Conservation (phyloP, 64 coral and sea anemone genomes). For the Montipora capricornis region DNA sequence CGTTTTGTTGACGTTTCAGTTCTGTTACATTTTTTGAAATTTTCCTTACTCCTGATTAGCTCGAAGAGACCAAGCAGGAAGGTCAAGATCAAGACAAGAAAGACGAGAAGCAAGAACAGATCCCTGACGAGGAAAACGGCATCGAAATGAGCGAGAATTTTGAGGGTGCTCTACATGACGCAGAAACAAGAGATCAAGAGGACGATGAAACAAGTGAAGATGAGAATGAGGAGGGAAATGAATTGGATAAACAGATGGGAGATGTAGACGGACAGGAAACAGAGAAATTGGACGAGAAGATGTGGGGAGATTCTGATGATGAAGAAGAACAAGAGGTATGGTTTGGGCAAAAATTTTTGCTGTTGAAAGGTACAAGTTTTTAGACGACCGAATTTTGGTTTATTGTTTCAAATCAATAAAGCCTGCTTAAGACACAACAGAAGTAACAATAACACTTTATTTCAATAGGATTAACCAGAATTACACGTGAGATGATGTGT, state of each 20-base stretch:
- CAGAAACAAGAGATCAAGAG: constrained; percentile 63
- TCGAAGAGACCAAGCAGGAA: constrained; percentile 86
- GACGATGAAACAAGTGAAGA: constrained; percentile 66
- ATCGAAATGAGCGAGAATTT: constrained; percentile 98
- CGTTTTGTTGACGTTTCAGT: background rate
- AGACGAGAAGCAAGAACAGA: constrained; percentile 77
- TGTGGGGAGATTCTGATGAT: constrained; percentile 97
- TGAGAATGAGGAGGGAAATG: constrained; percentile 71
- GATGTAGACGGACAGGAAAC: constrained; percentile 80
- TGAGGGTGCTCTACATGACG: constrained; percentile 89
- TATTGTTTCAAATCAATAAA: too few relatives aligned
- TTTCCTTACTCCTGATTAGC: constrained; percentile 21
- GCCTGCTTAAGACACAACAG: too few relatives aligned
- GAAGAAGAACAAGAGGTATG: constrained; percentile 80
- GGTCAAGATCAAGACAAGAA: constrained; percentile 74
- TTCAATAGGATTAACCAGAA: too few relatives aligned
- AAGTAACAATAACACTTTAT: too few relatives aligned
- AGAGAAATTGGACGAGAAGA: constrained; percentile 91
- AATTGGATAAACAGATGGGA: constrained; percentile 96
- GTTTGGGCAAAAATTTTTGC: background rate
- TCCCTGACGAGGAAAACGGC: constrained; percentile 94
- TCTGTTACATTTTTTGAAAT: background rate
- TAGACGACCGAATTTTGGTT: too few relatives aligned
- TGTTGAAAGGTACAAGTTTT: too few relatives aligned
- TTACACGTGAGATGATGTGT: too few relatives aligned